These are phyloP conservation scores for Argyresthia albistria DNA, from an alignment of 2,888 invertebrate genomes.

Conservation along the genomic window DNA sequence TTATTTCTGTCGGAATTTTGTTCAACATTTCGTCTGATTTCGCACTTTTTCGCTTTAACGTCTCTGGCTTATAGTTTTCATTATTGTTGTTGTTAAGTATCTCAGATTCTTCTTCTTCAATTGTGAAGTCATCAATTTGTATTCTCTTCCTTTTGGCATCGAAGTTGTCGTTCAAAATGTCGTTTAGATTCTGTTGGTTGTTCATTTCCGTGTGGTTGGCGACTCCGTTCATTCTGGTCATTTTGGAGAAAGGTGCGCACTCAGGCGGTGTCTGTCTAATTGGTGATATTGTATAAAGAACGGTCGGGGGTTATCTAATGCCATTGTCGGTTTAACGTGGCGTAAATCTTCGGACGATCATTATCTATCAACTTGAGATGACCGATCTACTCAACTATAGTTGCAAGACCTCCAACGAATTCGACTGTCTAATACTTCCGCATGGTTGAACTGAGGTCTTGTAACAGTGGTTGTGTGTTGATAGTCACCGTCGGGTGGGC, in stretches of 20 bases:
- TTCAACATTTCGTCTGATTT: slow-evolving; percentile 21
- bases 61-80: slow-evolving; percentile 12
- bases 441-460: too few relatives aligned
- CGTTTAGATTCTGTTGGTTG: slow-evolving; percentile 37
- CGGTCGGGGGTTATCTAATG: slow-evolving; percentile 42
- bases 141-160: slow-evolving; percentile 36
- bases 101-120: slow-evolving; percentile 7
- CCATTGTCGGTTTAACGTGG: slow-evolving; percentile 63
- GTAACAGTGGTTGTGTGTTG: too few relatives aligned
- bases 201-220: slow-evolving; percentile 25
- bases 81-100: slow-evolving; percentile 27
- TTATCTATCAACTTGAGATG: slow-evolving; percentile 49
- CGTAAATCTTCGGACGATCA: slow-evolving; percentile 68
- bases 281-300: slow-evolving; percentile 52
- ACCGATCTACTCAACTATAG: slow-evolving; percentile 43
- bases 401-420: slow-evolving; percentile 25
- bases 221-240: slow-evolving; percentile 54
- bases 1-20: slow-evolving; percentile 32
- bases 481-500: slow-evolving; percentile 43
- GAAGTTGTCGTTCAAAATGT: slow-evolving; percentile 46
- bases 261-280: slow-evolving; percentile 41
- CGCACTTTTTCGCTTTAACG: slow-evolving; percentile 30
- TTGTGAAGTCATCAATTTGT: slow-evolving; percentile 20
- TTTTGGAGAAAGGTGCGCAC: slow-evolving; percentile 28
- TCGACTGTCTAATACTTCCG: too few relatives aligned